Base-by-base conservation (phyloP, 2,113 vertebrate species). In the Asarcornis scutulata region DNA sequence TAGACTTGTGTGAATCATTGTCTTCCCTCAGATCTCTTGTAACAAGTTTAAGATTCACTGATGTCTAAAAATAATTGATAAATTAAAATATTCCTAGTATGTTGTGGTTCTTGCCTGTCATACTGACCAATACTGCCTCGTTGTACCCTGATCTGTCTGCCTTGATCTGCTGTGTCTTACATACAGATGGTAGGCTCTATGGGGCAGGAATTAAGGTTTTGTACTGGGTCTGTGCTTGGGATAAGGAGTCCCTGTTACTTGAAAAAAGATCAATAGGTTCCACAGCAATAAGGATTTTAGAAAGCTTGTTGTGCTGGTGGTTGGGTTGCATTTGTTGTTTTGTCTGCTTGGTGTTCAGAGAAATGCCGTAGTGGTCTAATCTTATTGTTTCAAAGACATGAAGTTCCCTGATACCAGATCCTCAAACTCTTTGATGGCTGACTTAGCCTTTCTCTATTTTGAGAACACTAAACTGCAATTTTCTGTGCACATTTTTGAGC, bases 241-340 rank as follows among this genome's bases (percentile, higher is more conserved):
- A 52, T 76, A 72, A 53, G 50, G 26, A 53, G 27, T 18, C 26
- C 50, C 34, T 29, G 27, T 82, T 53, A 22, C 1, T 1, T 44
- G 48, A 82, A 83, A 83, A 32, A 74, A 40, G 25, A 79, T 44
- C 46, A 59, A 3, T 27, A 55, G 17, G 3, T 55, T 25, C 13
- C 42, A 44, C 0, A 4, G 13, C 18, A 63, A 36, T 20, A 50
- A 0, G 0, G 71, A 67, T 42, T 64, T 15, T 6, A 72, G 53
- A 82, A 90, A 56, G 46, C 4, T 31, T 46, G 5, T 13, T 76
- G 6, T 1, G 0, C 18, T 77, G 36, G 15, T 86, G 36, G 6
- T 67, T 71, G 72, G 5, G 11, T 40, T 7, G 2, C 10, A 25
- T 58, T 85, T 36, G 29, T 5, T 69, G 2, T 91, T 82, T 84